Base-by-base conservation (phyloP, 2,113 vertebrate genomes). In the Orientallactaga bullata region DNA sequence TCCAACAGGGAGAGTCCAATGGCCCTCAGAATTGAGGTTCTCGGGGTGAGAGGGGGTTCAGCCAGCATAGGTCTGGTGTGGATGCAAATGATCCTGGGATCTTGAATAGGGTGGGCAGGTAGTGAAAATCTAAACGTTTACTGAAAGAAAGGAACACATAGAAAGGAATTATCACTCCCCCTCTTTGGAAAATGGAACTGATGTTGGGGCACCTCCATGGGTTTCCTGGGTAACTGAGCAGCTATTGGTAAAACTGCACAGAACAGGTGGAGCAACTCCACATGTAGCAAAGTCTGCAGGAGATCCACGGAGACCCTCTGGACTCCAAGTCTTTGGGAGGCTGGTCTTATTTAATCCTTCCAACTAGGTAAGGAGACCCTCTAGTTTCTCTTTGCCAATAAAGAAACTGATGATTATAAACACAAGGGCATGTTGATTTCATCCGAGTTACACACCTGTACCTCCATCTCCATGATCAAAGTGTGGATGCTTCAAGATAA, bases 391-490 rank as follows among this genome's bases (percentile, higher is more conserved):
- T 60, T 60, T 13, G 39, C 30, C 69, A 23, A 39, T 37, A 18
- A 74, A 60, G 23, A 61, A n/a, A 30, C 0, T 7, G 20, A 18
- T 20, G 1, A n/a, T 32, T 3, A 51, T 58, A 77, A 60, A 69
- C 55, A 9, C 4, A 32, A 61, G 42, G 26, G 37, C 30, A 21
- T 3, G 18, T 28, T 5, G 3, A 39, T 26, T 35, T 69, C 9
- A 20, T 20, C 0, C 2, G 13, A 30, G 4, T 1, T 26, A 9
- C 0, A 8, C n/a, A 2, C 0, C 7, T 0, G 6, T 7, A 24
- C 7, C 7, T 23, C 32, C 17, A 8, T 51, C 73, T 61, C 51
- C 15, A 28, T 5, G n/a, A 71, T n/a, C 30, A 37, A 51, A 20
- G 16, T 3, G 8, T 0, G 3, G 15, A 32, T 5, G 15, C 8